phyloP scores from a whole-genome alignment of 2,888 invertebrate genomes.

The Nomada ferruginata region DNA sequence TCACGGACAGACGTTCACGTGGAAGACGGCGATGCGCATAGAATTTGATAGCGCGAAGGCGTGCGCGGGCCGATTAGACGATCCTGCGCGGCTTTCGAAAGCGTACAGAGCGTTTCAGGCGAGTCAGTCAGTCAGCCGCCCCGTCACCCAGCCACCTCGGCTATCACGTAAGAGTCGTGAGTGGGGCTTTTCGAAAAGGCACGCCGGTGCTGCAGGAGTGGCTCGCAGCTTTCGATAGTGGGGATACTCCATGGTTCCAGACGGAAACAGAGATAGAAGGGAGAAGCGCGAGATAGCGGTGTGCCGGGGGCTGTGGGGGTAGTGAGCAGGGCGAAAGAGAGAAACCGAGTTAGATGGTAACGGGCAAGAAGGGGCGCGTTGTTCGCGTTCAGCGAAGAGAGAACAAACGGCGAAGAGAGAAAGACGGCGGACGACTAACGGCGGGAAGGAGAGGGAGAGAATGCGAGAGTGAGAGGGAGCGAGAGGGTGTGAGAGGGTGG shows the following conservation, averaged over 20 bases:
- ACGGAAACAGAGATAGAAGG: constrained; percentile 41
- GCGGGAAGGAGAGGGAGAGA: constrained; percentile 28
- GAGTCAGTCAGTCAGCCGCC: constrained; percentile 65
- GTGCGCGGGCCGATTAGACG: constrained; percentile 70
- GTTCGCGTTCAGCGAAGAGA: constrained; percentile 20
- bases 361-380: constrained; percentile 10
- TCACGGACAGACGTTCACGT: background rate
- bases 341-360: constrained; percentile 12
- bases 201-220: constrained; percentile 68
- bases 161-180: constrained; percentile 65
- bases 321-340: background rate
- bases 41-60: constrained; percentile 40
- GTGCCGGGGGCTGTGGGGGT: background rate
- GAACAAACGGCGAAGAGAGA: constrained; percentile 18
- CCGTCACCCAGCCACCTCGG: constrained; percentile 59
- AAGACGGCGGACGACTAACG: background rate
- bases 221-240: constrained; percentile 52
- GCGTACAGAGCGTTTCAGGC: constrained; percentile 47
- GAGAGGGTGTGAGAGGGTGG: constrained; percentile 23
- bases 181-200: constrained; percentile 69
- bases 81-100: constrained; percentile 64
- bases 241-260: constrained; percentile 50
- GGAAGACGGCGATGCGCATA: constrained; percentile 14
- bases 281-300: constrained; percentile 17
- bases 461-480: constrained; percentile 2